phyloP scores from a whole-genome alignment of 2,888 invertebrate species.

The Phasia obesa region DNA sequence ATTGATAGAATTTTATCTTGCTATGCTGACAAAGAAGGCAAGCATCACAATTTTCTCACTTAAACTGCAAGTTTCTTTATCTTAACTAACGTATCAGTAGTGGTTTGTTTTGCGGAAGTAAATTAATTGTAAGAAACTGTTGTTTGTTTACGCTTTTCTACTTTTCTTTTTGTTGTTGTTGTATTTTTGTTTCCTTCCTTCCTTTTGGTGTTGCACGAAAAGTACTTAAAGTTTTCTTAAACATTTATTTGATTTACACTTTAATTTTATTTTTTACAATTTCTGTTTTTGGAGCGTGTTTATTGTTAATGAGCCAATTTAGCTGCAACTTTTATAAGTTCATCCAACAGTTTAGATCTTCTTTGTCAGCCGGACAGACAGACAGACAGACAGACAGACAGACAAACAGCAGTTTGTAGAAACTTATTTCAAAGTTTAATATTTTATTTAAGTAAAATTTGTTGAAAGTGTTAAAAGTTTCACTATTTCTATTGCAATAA shows the following conservation, averaged over 20 bases:
- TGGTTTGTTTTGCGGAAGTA: constrained; percentile 56
- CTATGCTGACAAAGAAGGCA: not conserved
- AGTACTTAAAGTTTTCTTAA: constrained; percentile 60
- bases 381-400: not conserved
- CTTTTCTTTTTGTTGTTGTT: not conserved
- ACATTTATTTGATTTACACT: constrained; percentile 73
- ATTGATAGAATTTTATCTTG: constrained; percentile 49
- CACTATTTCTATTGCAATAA: constrained; percentile 39
- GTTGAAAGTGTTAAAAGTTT: constrained; percentile 58
- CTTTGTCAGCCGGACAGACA: not conserved
- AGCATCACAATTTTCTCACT: not conserved
- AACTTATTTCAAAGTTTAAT: constrained; percentile 61
- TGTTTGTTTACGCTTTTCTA: constrained; percentile 43
- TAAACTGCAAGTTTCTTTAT: not conserved
- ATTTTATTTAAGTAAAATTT: constrained; percentile 54
- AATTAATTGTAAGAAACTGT: constrained; percentile 70
- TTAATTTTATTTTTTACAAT: constrained; percentile 43
- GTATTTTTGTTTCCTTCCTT: not conserved
- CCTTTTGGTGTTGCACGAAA: constrained; percentile 3
- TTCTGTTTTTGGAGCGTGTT: constrained; percentile 61
- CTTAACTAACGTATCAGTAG: not conserved
- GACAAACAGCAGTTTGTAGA: constrained; percentile 24
- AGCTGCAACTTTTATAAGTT: constrained; percentile 68
- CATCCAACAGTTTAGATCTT: constrained; percentile 11
- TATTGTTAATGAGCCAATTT: constrained; percentile 73